Percentiles rank a stretch among this genome's conserved stretches.
Conservation (phyloP, 2,797 vertebrate species). For the Benthosema pterotum region DNA sequence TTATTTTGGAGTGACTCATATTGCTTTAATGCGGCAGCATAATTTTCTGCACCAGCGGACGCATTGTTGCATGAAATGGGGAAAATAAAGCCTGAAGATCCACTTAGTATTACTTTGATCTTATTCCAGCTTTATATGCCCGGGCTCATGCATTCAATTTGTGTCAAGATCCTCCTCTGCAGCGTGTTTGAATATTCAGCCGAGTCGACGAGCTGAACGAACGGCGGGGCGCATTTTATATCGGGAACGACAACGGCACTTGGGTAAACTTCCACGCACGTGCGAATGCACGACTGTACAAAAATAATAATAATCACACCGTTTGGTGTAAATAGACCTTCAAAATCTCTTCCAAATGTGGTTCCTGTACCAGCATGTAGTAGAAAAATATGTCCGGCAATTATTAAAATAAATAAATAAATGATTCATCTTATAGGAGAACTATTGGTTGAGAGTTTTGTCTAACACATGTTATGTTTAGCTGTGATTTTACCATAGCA, state of each 20-base stretch:
- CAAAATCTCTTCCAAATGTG: no score
- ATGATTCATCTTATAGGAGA: no score
- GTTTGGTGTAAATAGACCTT: no score
- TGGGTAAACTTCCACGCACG: slow-evolving; percentile 24
- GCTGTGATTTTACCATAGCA: no score
- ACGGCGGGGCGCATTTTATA: slow-evolving; percentile 33
- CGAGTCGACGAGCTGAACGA: slow-evolving; percentile 50
- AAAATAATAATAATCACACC: no score
- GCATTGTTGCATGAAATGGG: slow-evolving; percentile 76
- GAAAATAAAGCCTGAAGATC: slow-evolving; percentile 79
- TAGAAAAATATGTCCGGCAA: no score
- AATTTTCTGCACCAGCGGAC: slow-evolving; percentile 74
- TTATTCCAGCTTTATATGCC: slow-evolving; percentile 77
- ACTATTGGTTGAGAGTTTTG: no score
- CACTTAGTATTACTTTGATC: slow-evolving; percentile 83
- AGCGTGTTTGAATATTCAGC: slow-evolving; percentile 75
- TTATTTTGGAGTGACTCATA: slow-evolving; percentile 74
- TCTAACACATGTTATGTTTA: no score
- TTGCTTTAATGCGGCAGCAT: slow-evolving; percentile 77
- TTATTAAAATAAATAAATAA: no score
- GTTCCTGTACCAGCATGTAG: no score
- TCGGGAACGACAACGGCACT: slow-evolving; percentile 39
- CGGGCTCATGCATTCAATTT: slow-evolving; percentile 69
- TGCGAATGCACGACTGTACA: background rate
- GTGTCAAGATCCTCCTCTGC: slow-evolving; percentile 76